Conservation (phyloP, 2,888 invertebrate genomes). For the Platynereis dumerilii region DNA sequence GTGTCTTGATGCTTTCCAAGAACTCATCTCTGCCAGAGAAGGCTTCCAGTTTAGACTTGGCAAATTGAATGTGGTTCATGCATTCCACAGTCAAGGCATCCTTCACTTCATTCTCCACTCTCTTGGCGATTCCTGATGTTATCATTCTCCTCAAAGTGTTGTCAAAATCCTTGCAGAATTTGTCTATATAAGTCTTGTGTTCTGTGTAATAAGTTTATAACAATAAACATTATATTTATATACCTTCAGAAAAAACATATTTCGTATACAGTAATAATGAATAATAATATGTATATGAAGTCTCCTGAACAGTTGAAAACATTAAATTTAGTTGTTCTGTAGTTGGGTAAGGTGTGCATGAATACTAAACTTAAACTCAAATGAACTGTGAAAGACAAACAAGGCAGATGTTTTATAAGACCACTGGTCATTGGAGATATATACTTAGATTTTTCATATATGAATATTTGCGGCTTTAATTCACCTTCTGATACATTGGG, state of each 20-base stretch:
- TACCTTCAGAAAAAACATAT: no score
- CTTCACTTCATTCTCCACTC: background rate
- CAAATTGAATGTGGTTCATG: slow-evolving; percentile 1
- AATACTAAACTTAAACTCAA: no score
- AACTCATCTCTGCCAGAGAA: slow-evolving; percentile 2
- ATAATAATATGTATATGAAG: no score
- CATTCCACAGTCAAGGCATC: background rate
- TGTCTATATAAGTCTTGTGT: background rate
- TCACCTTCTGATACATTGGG: slow-evolving; percentile 1
- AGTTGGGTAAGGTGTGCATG: no score
- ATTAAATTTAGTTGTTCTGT: no score
- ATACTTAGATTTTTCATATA: background rate
- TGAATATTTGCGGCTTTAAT: background rate
- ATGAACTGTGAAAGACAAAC: no score
- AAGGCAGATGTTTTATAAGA: no score
- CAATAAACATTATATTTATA: no score
- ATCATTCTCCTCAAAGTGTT: background rate
- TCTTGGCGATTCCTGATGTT: background rate
- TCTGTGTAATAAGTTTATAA: background rate
- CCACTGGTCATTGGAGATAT: no score
- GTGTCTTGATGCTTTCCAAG: background rate
- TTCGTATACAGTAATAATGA: no score
- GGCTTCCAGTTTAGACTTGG: background rate
- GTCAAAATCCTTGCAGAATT: slow-evolving; percentile 6
- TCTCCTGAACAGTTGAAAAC: no score